Conservation (phyloP, 1,140 invertebrate genomes). For the Bombus fervidus region DNA sequence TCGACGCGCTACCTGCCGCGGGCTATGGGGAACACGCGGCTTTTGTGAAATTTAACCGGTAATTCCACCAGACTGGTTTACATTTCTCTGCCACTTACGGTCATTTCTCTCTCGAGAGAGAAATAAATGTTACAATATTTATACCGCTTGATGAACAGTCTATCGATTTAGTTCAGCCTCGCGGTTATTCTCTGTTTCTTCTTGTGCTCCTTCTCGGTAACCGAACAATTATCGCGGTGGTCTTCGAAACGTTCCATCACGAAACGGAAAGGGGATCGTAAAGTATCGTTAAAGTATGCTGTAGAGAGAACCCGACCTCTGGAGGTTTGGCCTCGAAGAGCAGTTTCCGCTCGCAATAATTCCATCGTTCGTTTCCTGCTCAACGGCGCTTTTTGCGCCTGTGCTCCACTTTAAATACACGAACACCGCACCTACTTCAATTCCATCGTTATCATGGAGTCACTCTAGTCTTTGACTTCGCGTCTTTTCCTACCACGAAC, state of each 20-base stretch:
- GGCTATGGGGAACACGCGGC: background rate
- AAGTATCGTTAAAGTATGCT: background rate
- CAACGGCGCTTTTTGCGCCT: constrained; percentile 1
- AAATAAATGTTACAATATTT: background rate
- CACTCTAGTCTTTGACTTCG: constrained; percentile 27
- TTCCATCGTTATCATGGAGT: constrained; percentile 37
- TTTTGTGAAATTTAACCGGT: constrained; percentile 18
- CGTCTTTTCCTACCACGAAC: constrained; percentile 15
- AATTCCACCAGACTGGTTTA: background rate
- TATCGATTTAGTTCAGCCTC: background rate
- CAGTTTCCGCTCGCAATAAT: constrained; percentile 12
- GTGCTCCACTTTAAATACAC: background rate
- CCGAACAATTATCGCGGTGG: background rate
- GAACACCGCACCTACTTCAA: constrained; percentile 17
- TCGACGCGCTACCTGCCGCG: background rate
- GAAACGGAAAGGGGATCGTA: background rate
- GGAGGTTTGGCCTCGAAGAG: background rate
- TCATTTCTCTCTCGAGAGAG: background rate
- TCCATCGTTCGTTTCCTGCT: constrained; percentile 7
- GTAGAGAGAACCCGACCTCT: background rate
- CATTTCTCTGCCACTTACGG: background rate
- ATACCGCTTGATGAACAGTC: background rate
- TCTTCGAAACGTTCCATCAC: background rate
- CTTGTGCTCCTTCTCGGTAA: background rate
- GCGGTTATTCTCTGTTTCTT: background rate